phyloP scores from a whole-genome alignment of 2,888 invertebrate species.

The Mythimna albipuncta region DNA sequence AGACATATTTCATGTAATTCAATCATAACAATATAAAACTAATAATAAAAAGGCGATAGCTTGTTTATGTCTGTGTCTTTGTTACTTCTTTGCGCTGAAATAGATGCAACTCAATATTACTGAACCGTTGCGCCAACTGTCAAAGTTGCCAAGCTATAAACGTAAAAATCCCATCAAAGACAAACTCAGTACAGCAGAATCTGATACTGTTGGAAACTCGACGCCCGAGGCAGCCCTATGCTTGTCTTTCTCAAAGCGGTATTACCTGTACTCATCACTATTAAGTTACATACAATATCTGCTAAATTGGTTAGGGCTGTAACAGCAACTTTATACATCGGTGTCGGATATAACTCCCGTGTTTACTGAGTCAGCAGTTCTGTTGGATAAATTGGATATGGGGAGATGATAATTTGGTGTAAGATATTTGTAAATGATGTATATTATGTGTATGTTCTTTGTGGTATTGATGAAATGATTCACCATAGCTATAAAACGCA shows the following conservation, averaged over 20 bases:
- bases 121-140: too few species aligned
- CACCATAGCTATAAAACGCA: too few species aligned
- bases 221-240: constrained; percentile 52
- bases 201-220: constrained; percentile 17
- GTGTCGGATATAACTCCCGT: constrained; percentile 16
- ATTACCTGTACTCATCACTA: constrained; percentile 64
- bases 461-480: background rate
- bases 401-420: constrained; percentile 1
- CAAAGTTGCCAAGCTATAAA: background rate
- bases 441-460: background rate
- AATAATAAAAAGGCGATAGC: too few species aligned
- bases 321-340: constrained; percentile 52
- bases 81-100: too few species aligned
- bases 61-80: too few species aligned
- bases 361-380: constrained; percentile 21
- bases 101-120: too few species aligned
- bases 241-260: constrained; percentile 44
- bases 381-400: constrained; percentile 3
- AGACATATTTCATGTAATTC: too few species aligned
- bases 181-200: background rate
- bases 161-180: background rate
- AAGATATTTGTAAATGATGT: background rate
- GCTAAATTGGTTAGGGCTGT: constrained; percentile 52
- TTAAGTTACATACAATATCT: constrained; percentile 63
- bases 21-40: too few species aligned